A percentile compares a stretch with the other conserved stretches of the same genome.
These are phyloP conservation scores for Cyclophora punctaria DNA, from an alignment of 2,888 invertebrate genomes.

Conservation along the genomic window DNA sequence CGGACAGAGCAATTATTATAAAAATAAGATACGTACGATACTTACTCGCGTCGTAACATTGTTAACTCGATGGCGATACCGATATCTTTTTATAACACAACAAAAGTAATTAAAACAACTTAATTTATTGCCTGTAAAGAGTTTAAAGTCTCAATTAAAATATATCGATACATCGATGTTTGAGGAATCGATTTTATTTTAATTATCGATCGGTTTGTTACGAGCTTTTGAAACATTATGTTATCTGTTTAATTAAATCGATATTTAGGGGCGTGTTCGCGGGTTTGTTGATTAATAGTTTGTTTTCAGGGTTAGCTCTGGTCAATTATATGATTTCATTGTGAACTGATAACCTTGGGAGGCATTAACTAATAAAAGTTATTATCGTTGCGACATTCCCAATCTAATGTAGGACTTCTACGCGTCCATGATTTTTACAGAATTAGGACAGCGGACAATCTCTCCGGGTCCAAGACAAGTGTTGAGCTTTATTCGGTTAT, in stretches of 20 bases:
- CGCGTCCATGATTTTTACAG: no score
- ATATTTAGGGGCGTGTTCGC: no score
- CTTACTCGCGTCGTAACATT: background rate
- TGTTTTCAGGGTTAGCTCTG: background rate
- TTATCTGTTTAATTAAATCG: no score
- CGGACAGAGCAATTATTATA: background rate
- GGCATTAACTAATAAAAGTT: no score
- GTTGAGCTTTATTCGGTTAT: no score
- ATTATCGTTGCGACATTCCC: no score
- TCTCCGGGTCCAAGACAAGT: no score
- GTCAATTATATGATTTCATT: background rate
- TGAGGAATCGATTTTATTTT: slow-evolving; percentile 1
- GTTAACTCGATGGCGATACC: background rate
- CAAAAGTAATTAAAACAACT: slow-evolving; percentile 12
- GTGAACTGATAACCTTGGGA: no score
- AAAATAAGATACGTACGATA: background rate
- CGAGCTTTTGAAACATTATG: background rate
- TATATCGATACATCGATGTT: background rate
- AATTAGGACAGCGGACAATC: no score
- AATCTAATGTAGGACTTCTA: no score
- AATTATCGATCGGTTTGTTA: background rate
- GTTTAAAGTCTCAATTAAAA: slow-evolving; percentile 16
- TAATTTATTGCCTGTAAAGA: slow-evolving; percentile 17
- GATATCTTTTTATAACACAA: slow-evolving; percentile 1
- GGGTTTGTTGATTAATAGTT: background rate